Evolutionary conservation across 2,888 invertebrate genomes (phyloP).

Genomic region (Steromphala cineraria): DNA sequence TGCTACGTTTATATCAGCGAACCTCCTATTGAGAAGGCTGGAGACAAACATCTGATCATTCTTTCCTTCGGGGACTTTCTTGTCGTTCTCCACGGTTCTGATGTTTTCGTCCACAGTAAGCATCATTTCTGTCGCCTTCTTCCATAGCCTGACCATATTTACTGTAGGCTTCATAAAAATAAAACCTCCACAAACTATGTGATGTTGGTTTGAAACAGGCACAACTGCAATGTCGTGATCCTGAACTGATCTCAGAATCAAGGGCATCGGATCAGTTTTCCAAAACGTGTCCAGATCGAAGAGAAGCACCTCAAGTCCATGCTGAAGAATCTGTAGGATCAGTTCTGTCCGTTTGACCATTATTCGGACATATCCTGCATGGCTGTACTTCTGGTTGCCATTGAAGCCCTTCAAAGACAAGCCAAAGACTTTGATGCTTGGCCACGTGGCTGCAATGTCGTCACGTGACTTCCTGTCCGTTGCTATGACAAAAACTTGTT

Average conservation of each 20-base stretch:
- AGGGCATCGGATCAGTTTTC: constrained; percentile 51
- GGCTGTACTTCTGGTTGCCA: constrained; percentile 54
- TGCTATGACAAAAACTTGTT: constrained; percentile 54
- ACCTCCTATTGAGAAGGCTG: constrained; percentile 38
- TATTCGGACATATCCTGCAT: constrained; percentile 56
- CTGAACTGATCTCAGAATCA: constrained; percentile 28
- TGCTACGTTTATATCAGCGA: constrained; percentile 41
- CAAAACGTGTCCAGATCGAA: constrained; percentile 63
- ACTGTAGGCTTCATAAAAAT: constrained; percentile 49
- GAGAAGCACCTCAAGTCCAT: constrained; percentile 46
- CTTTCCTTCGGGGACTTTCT: constrained; percentile 42
- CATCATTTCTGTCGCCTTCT: constrained; percentile 46
- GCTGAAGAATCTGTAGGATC: constrained; percentile 39
- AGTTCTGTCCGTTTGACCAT: constrained; percentile 55
- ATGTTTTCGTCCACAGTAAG: constrained; percentile 40
- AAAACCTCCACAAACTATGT: constrained; percentile 53
- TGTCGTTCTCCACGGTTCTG: constrained; percentile 27
- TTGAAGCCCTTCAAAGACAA: constrained; percentile 31
- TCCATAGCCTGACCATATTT: constrained; percentile 46
- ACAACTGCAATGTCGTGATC: constrained; percentile 51
- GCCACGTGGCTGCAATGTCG: constrained; percentile 49
- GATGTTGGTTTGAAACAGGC: constrained; percentile 34
- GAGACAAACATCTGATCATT: constrained; percentile 56
- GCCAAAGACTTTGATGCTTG: constrained; percentile 44
- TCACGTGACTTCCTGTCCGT: constrained; percentile 47